Conservation (phyloP, 2,888 invertebrate species). For the Conomelus anceps region DNA sequence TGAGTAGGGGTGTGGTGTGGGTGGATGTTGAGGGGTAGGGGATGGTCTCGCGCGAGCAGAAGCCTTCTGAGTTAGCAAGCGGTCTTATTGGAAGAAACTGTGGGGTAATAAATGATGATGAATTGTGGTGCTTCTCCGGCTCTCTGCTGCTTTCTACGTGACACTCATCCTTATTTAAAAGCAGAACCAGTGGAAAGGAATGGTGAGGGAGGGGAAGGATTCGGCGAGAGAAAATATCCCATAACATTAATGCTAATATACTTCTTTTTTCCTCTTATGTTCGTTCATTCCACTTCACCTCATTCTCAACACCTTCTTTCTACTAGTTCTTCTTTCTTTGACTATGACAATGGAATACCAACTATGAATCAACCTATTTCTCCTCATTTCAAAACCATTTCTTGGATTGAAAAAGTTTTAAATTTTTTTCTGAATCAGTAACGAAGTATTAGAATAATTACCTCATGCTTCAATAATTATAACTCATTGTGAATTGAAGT, state of each 20-base stretch:
- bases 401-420: too few relatives aligned
- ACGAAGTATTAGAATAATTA: too few relatives aligned
- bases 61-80: neutral
- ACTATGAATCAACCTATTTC: too few relatives aligned
- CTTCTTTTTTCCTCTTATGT: neutral
- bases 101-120: slow-evolving; percentile 11
- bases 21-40: neutral
- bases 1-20: neutral
- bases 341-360: neutral
- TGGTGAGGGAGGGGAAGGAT: neutral
- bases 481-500: too few relatives aligned
- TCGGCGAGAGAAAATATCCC: neutral
- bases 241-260: slow-evolving; percentile 12
- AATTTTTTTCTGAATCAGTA: too few relatives aligned
- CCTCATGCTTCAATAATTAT: too few relatives aligned
- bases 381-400: too few relatives aligned
- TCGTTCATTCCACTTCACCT: neutral
- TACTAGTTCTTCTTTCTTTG: neutral
- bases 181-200: neutral
- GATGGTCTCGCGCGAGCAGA: too few relatives aligned
- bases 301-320: neutral
- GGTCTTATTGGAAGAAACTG: slow-evolving; percentile 6
- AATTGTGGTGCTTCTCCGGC: slow-evolving; percentile 3
- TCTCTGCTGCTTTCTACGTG: neutral
- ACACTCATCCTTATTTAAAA: slow-evolving; percentile 14